Conservation (phyloP, 2,113 vertebrate species). For the Phalacrocorax pelagicus region DNA sequence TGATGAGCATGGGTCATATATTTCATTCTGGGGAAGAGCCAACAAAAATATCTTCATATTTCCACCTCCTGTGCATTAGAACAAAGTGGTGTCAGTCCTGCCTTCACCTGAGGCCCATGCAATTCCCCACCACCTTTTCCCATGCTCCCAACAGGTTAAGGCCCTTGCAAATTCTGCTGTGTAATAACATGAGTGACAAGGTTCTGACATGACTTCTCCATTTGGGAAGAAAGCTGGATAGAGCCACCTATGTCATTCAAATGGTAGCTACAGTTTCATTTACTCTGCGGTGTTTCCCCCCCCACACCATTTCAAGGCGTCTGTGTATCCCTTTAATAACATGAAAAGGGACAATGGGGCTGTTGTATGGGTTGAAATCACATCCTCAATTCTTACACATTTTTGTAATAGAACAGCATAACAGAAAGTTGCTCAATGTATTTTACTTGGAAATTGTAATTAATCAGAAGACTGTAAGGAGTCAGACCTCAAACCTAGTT, state of each 20-base stretch:
- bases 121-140: neutral
- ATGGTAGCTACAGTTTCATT: neutral
- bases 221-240: neutral
- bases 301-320: neutral
- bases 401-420: slow-evolving; percentile 27
- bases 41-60: neutral
- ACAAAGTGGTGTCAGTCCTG: neutral
- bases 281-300: neutral
- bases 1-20: neutral
- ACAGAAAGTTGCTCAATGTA: slow-evolving; percentile 39
- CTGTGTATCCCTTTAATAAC: neutral
- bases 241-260: neutral
- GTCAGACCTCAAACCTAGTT: slow-evolving; percentile 28
- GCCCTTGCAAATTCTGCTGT: neutral
- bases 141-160: neutral
- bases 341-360: neutral
- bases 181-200: neutral
- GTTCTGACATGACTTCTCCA: neutral
- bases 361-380: slow-evolving; percentile 18
- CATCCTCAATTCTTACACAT: neutral
- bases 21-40: neutral
- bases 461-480: slow-evolving; percentile 50
- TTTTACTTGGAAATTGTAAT: slow-evolving; percentile 55
- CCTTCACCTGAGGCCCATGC: neutral
- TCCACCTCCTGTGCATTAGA: neutral